These are phyloP conservation scores for Sardina pilchardus DNA, from an alignment of 2,113 vertebrate species.

Conservation along the genomic window DNA sequence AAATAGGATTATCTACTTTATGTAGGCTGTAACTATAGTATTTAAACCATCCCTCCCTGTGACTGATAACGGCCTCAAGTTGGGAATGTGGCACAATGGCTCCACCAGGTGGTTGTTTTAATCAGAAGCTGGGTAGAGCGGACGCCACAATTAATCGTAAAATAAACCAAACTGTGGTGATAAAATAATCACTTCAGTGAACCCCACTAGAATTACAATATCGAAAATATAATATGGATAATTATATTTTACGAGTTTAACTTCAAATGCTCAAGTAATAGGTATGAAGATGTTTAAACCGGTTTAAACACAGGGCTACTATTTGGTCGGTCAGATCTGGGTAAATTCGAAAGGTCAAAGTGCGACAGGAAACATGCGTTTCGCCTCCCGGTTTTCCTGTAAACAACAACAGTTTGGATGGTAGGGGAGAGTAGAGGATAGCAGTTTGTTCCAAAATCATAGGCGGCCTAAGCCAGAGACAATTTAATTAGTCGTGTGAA, in stretches of 20 bases:
- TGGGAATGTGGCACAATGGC: background rate
- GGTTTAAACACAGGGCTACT: background rate
- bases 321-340: constrained; percentile 1
- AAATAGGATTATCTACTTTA: too few relatives aligned
- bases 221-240: background rate
- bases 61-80: background rate
- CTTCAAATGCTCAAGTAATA: background rate
- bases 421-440: background rate
- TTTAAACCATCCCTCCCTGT: too few relatives aligned
- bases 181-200: background rate
- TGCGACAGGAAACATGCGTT: constrained; percentile 18
- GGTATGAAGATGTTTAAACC: background rate
- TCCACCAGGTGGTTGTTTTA: background rate
- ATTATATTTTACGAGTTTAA: background rate
- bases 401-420: constrained; percentile 33
- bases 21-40: too few relatives aligned
- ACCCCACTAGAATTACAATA: background rate
- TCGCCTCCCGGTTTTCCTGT: background rate
- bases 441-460: too few relatives aligned
- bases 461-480: too few relatives aligned
- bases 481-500: background rate
- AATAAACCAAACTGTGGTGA: background rate
- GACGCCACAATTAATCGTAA: background rate
- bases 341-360: constrained; percentile 24
- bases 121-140: background rate